Conservation (phyloP, 1,140 invertebrate genomes). For the Paramacrobiotus metropolitanus region DNA sequence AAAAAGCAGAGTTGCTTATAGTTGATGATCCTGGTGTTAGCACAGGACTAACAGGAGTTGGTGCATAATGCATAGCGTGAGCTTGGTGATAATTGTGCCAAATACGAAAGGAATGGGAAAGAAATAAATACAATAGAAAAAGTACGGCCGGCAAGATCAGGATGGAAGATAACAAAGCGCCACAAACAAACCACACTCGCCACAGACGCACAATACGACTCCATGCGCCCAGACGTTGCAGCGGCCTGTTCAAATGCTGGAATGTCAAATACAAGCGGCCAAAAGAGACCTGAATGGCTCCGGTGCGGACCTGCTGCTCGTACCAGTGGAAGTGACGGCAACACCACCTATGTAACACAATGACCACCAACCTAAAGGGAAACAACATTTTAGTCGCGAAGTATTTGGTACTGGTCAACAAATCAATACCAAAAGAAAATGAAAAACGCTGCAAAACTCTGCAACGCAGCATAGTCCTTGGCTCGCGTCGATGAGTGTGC, state of each 20-base stretch:
- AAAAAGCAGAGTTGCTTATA: no score
- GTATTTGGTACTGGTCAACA: no score
- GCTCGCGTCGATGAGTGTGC: no score
- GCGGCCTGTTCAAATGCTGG: not conserved
- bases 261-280: not conserved
- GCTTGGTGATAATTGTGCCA: no score
- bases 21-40: no score
- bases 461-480: no score
- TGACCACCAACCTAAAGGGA: not conserved
- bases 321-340: not conserved
- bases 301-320: not conserved
- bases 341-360: not conserved
- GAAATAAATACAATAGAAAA: conserved; percentile 18
- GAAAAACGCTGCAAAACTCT: conserved; percentile 1
- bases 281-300: not conserved
- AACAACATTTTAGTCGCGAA: no score
- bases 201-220: not conserved
- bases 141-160: conserved; percentile 37
- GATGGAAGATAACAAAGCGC: conserved; percentile 34
- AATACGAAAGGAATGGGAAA: conserved; percentile 11
- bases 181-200: conserved; percentile 40
- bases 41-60: no score
- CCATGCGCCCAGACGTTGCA: not conserved
- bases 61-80: no score
- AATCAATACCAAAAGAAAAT: conserved; percentile 3